Evolutionary conservation across 2,797 vertebrate species (phyloP), one percentile per base, ranked within the genome.

Genomic region (Eurystomus glaucurus): DNA sequence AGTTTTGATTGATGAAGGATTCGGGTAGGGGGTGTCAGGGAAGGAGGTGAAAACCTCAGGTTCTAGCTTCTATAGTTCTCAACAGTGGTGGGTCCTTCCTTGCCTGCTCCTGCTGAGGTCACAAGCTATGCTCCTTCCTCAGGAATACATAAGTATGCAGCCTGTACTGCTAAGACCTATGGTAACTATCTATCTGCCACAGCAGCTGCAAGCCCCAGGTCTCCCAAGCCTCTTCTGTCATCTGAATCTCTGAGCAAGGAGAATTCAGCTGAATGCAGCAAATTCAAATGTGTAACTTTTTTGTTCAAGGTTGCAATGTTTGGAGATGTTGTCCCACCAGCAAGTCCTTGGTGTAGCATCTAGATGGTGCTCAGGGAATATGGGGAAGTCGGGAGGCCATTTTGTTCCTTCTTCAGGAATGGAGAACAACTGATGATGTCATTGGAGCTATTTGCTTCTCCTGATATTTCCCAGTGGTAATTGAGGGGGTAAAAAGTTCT

Each of bases 151-250:
- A 90, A 90, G 52, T 22, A 50, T 92, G 83, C 88, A 93, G 62
- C 39, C 66, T 81, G 66, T 20, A 21, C 75, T 35, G 64, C 90
- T 87, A 64, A 87, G 92, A 76, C 61, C 95, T 10, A 5, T 25
- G 77, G 70, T 71, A 92, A 57, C 88, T 29, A 82, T 95, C 97
- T 94, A 97, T 97, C 97, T 97, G 97, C 90, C 88, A 58, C 60
- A 77, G 93, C 94, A 96, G 94, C 96, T 97, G 97, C 0, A 8
- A 97, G 90, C 88, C 65, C 65, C 46, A 3, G 79, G 23, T 3
- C 85, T 90, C 76, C 91, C 48, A 18, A 88, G 74, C 88, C 92
- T 95, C 90, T 77, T 64, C 90, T 91, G 77, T 57, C 94, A 92
- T 82, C 85, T 0, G 2, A 94, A 50, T 74, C 95, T 93, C 70